Evolutionary conservation across 1,140 invertebrate species (phyloP), one percentile per base, ranked within the genome.

Genomic region (Chrysoperla carnea): DNA sequence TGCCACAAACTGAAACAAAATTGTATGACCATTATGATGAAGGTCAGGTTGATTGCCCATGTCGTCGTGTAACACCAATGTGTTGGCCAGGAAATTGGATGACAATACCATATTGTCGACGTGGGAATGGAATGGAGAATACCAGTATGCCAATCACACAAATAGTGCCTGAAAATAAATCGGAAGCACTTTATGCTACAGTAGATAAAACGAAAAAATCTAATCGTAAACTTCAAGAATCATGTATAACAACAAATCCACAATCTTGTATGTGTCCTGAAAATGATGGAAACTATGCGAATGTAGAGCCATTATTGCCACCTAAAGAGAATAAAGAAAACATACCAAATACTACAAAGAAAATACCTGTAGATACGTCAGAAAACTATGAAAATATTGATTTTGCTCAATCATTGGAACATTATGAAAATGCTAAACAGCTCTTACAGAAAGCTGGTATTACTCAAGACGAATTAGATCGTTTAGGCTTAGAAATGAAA

Each of bases 341-440:
- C 44, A 23, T 3, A 5, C 17, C 17, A 23, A 23, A 23, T 23
- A 2, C 2, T 23, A 3, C 17, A 5, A 3, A 2, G 5, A 23
- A 23, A 23, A 23, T 52, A 49, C 40, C 52, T 53, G 42, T 48
- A 52, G 43, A 51, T 50, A 36, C 38, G 50, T 5, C 44, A 49
- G 41, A 48, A 37, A 78, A 81, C 59, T 85, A 85, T 55, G 79
- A 73, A 48, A 85, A 85, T 52, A 69, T 84, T 49, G 73, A 79
- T 50, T 84, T 85, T 60, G 78, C 77, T 45, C 69, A 82, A 46
- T 83, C 78, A 1, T 58, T 84, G 23, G 73, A 81, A 53, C 68
- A 81, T 46, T 84, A 84, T 51, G 81, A 85, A 56, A 84, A 84
- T 53, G 75, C 76, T 36, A 79, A 77, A 58, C 76, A 81, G 52